Evolutionary conservation across 2,888 invertebrate genomes (phyloP).

Genomic region (Kuschelorhynchus macadamiae): DNA sequence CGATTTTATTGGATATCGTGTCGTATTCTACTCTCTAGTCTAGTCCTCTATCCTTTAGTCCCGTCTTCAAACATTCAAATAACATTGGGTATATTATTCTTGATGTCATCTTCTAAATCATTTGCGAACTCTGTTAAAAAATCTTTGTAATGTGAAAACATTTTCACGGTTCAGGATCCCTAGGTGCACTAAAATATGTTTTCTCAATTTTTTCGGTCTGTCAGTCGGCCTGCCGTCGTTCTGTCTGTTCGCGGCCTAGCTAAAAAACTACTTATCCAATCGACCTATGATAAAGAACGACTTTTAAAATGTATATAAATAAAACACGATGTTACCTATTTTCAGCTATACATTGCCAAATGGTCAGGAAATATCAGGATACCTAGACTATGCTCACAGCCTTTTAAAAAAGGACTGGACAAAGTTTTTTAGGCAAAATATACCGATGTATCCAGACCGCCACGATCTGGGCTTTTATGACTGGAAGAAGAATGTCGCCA

Average conservation of each 20-base stretch:
- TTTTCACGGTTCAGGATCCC: too few species aligned
- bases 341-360: neutral
- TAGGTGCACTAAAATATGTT: too few species aligned
- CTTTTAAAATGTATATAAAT: neutral
- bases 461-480: slow-evolving; percentile 29
- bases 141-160: too few species aligned
- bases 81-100: too few species aligned
- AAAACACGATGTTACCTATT: neutral
- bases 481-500: slow-evolving; percentile 12
- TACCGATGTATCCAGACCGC: slow-evolving; percentile 16
- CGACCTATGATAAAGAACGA: too few species aligned
- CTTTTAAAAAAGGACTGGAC: slow-evolving; percentile 29
- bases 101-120: too few species aligned
- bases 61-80: slow-evolving; percentile 45
- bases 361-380: slow-evolving; percentile 31
- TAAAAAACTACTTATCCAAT: too few species aligned
- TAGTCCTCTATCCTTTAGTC: slow-evolving; percentile 46
- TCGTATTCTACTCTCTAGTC: slow-evolving; percentile 31
- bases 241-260: too few species aligned
- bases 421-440: slow-evolving; percentile 22
- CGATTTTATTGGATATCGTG: slow-evolving; percentile 13
- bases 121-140: too few species aligned
- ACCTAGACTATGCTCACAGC: slow-evolving; percentile 31
- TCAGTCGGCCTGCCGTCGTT: too few species aligned
- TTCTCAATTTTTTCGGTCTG: too few species aligned